Evolutionary conservation across 2,113 vertebrate genomes (phyloP), one percentile per base, ranked within the genome.

Genomic region (Sylvilagus bachmani): DNA sequence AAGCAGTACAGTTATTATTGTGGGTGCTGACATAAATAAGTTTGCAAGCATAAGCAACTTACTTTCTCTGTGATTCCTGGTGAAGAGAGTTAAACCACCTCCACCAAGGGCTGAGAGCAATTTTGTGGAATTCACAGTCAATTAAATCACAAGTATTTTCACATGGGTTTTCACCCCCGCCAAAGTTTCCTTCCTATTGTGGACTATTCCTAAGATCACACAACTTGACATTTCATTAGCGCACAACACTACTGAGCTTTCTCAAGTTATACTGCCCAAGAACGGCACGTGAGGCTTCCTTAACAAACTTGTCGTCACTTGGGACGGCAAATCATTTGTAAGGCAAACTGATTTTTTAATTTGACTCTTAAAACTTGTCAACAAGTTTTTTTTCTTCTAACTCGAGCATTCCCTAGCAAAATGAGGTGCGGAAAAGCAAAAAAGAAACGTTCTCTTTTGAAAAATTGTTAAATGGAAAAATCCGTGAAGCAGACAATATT

Each of bases 141-240:
- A 85, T 78, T 86, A 85, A 83, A 66, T 80, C 53, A 77, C 22
- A 83, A 79, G 17, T 33, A 75, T 49, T 49, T 97, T 95, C 95
- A 95, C 31, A 33, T 5, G 73, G 33, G 66, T 27, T 95, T 92
- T 91, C 82, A 70, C 27, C 55, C 86, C 3, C 19, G 73, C 90
- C 74, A 71, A 69, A 17, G 10, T 75, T 83, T 61, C 38, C 69
- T 61, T 82, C 19, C 55, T 12, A 31, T 64, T 38, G 71, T n/a
- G 62, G 84, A 8, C 66, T 70, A 78, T 55, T 87, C 22, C 21
- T 61, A 64, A 61, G 61, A 62, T 91, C 31, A 73, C 38, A 21
- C 19, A 69, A 51, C 84, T 31, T 11, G 0, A 5, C 55, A 19
- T 93, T 90, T 86, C 81, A 69, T 81, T 87, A 58, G 17, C 90